Conservation (phyloP, 2,888 invertebrate genomes). For the Drosophila ustulata region DNA sequence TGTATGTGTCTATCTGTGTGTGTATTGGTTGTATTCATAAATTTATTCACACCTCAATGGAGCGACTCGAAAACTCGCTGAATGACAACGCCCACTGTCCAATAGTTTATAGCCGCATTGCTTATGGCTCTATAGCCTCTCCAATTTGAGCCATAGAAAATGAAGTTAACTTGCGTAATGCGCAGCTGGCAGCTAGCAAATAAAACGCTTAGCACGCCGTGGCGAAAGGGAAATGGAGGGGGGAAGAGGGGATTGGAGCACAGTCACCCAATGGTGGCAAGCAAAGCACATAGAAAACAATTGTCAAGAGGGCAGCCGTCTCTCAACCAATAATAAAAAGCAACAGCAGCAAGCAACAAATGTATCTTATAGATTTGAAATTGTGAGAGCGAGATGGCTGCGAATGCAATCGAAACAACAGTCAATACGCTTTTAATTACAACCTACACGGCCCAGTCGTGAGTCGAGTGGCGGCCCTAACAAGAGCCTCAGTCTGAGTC, state of each 20-base stretch:
- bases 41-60: constrained; percentile 73
- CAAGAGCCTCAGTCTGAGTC: constrained; percentile 52
- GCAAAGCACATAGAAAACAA: constrained; percentile 40
- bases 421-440: constrained; percentile 80
- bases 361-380: constrained; percentile 41
- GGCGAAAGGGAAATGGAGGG: background rate
- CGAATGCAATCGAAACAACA: constrained; percentile 63
- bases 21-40: constrained; percentile 50
- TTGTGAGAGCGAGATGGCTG: constrained; percentile 57
- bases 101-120: constrained; percentile 62
- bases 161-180: constrained; percentile 79
- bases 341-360: constrained; percentile 16
- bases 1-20: background rate
- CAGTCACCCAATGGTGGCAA: constrained; percentile 57
- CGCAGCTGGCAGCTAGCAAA: constrained; percentile 65
- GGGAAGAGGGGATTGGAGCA: background rate
- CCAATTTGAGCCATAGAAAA: constrained; percentile 63
- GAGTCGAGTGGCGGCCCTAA: constrained; percentile 59
- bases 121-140: constrained; percentile 54
- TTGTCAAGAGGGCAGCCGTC: constrained; percentile 50
- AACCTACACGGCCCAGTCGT: constrained; percentile 54
- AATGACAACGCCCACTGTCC: constrained; percentile 74
- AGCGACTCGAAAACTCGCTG: constrained; percentile 53
- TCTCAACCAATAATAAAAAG: constrained; percentile 61
- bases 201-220: constrained; percentile 41